These are phyloP conservation scores for Bolborhynchus lineola DNA, from an alignment of 2,113 vertebrate species.

Conservation along the genomic window DNA sequence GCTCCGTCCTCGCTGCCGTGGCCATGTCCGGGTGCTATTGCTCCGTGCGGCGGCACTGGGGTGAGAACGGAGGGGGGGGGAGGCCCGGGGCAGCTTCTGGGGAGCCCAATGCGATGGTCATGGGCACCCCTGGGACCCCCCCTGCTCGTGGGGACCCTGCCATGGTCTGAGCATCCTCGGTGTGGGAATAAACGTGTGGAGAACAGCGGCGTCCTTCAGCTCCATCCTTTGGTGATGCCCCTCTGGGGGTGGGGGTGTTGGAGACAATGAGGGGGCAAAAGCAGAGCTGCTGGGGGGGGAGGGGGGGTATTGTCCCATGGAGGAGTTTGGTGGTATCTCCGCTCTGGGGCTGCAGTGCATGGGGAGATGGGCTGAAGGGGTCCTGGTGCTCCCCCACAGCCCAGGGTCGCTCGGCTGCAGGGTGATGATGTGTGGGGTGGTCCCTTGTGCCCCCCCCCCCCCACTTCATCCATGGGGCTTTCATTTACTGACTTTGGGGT, in stretches of 20 bases:
- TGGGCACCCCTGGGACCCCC: fast-evolving
- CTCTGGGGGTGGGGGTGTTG: neutral
- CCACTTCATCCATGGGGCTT: too few relatives aligned
- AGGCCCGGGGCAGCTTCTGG: fast-evolving
- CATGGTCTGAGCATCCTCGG: fast-evolving
- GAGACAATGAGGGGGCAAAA: neutral
- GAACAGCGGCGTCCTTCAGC: too few relatives aligned
- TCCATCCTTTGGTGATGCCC: too few relatives aligned
- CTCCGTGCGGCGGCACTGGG: neutral
- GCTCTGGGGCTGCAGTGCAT: neutral
- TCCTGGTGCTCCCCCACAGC: neutral
- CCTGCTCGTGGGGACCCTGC: neutral
- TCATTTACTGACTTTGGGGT: neutral
- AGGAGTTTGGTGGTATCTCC: too few relatives aligned
- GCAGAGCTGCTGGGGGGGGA: too few relatives aligned
- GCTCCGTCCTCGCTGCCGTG: neutral
- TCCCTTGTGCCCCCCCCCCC: fast-evolving
- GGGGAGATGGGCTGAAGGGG: too few relatives aligned
- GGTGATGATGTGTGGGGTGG: neutral
- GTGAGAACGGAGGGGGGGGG: neutral
- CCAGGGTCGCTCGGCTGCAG: neutral
- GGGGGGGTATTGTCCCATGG: fast-evolving
- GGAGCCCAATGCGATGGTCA: neutral
- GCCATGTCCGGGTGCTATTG: neutral
- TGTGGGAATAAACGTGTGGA: neutral